Percentiles rank a stretch among this genome's conserved stretches.
Conservation (phyloP, 2,797 vertebrate species). For the Prunella strophiata region DNA sequence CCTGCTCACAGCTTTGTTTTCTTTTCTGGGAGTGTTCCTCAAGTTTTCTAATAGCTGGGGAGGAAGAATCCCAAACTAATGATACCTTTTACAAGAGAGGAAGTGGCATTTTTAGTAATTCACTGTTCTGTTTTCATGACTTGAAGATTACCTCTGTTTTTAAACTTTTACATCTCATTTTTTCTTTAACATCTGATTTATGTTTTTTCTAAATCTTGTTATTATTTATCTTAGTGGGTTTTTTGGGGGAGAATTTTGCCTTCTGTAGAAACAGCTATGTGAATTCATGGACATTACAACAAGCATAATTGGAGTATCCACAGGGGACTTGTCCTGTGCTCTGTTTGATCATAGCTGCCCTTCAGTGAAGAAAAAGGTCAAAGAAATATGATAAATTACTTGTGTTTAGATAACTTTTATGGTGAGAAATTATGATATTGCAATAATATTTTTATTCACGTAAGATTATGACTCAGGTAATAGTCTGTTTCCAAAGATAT, state of each 20-base stretch:
- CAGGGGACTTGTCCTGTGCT: background rate
- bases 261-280: background rate
- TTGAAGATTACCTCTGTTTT: background rate
- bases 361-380: background rate
- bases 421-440: background rate
- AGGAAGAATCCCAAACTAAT: background rate
- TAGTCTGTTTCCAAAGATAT: background rate
- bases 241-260: background rate
- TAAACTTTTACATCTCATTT: background rate
- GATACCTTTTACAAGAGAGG: background rate
- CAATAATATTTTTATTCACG: background rate
- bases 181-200: background rate
- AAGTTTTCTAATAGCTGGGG: background rate
- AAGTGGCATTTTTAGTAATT: background rate
- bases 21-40: background rate
- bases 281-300: background rate
- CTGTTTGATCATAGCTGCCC: background rate
- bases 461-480: background rate
- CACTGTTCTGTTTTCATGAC: background rate
- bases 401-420: background rate
- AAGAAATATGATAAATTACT: background rate
- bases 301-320: background rate
- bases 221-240: background rate
- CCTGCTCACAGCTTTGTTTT: background rate
- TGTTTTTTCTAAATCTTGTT: background rate